Percentiles rank a stretch among this genome's conserved stretches.
Conservation (phyloP, 2,888 invertebrate species). For the Scelioninae gen. 1 region DNA sequence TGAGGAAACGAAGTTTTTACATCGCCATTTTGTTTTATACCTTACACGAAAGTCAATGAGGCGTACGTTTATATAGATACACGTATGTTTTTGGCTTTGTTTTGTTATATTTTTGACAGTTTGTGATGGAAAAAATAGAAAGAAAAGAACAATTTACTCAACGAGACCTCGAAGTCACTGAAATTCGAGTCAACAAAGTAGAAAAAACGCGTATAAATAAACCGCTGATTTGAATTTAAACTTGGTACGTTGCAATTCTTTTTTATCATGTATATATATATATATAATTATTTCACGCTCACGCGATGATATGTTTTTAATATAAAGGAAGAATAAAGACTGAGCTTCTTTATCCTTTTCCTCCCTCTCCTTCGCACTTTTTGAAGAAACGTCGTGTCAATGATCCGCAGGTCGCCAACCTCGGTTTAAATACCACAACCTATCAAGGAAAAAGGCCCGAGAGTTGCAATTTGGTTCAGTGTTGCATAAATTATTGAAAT, state of each 20-base stretch:
- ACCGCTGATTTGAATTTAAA: constrained; percentile 62
- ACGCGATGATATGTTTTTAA: constrained; percentile 51
- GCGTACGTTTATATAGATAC: background rate
- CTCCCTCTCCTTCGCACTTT: constrained; percentile 38
- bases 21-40: constrained; percentile 24
- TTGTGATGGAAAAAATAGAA: background rate
- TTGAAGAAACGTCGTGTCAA: constrained; percentile 65
- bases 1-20: constrained; percentile 16
- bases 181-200: constrained; percentile 55
- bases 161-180: constrained; percentile 1
- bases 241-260: constrained; percentile 52
- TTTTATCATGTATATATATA: constrained; percentile 39
- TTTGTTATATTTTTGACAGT: background rate
- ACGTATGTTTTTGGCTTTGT: background rate
- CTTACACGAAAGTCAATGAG: no score
- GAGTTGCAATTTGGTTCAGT: constrained; percentile 9
- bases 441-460: constrained; percentile 32
- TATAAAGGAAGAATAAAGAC: constrained; percentile 53
- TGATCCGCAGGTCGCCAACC: constrained; percentile 66
- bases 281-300: constrained; percentile 37
- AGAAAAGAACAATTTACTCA: background rate
- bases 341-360: constrained; percentile 39
- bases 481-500: background rate
- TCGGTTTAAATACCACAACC: constrained; percentile 46
- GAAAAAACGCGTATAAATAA: constrained; percentile 60